Conservation (phyloP, 2,888 invertebrate species). For the Imbricaverruca yamaguchii region DNA sequence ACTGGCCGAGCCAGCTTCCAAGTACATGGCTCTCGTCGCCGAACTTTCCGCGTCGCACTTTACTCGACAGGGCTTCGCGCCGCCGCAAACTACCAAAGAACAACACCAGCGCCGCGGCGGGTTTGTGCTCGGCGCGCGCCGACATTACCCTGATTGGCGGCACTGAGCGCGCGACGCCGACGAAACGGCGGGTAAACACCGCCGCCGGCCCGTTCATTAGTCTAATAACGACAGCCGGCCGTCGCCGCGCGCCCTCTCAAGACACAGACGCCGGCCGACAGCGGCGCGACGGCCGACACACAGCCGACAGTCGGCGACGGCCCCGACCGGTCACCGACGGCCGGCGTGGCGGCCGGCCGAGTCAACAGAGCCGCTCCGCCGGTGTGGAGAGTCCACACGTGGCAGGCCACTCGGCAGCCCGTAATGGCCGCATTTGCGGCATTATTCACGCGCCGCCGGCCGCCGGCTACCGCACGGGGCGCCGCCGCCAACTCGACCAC, state of each 20-base stretch:
- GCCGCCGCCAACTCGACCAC: too few relatives aligned
- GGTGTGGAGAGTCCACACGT: too few relatives aligned
- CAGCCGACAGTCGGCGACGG: neutral
- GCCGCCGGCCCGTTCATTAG: slow-evolving; percentile 5
- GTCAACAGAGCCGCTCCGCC: too few relatives aligned
- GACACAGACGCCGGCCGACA: too few relatives aligned
- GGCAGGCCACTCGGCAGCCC: too few relatives aligned
- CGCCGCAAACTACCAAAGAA: neutral
- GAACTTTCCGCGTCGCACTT: too few relatives aligned
- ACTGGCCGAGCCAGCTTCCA: too few relatives aligned
- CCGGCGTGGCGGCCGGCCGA: neutral
- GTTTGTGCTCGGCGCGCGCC: neutral
- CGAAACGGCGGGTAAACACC: slow-evolving; percentile 9
- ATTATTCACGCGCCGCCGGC: too few relatives aligned
- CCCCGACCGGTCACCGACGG: neutral
- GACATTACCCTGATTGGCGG: slow-evolving; percentile 13
- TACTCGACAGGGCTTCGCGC: too few relatives aligned
- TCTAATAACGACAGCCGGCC: neutral
- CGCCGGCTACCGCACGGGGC: neutral
- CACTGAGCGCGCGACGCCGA: neutral
- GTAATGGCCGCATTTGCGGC: too few relatives aligned
- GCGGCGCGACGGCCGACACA: too few relatives aligned
- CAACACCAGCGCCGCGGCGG: neutral
- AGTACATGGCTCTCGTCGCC: too few relatives aligned
- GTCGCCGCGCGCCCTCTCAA: neutral